Base-by-base conservation (phyloP, 64 coral and sea anemone species). In the Pachyseris speciosa region DNA sequence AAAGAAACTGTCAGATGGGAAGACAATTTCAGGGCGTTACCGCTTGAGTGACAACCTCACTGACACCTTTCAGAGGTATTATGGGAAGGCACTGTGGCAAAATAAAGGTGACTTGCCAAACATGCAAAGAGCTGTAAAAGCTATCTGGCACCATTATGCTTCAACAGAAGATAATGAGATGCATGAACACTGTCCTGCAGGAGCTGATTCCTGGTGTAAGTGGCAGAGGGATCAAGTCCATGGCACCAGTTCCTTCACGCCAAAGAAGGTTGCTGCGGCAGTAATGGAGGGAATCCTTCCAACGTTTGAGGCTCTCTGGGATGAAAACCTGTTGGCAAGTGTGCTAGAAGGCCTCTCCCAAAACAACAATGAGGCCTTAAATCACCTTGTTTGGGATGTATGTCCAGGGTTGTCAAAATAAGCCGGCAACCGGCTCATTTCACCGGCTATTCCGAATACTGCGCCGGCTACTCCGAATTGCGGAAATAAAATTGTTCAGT, bases 231-330 rank as follows among this genome's bases (percentile, higher is more conserved):
- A 66, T 53, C 80, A 84, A 30, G 32, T 42, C 26, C 24, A 84
- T 34, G 80, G 80, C 15, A 84, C 30, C 51, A 37, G 27, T 0
- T 37, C 80, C 31, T 84, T 84, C 51, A 39, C n/a, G 63, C 80
- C 80, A 65, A 84, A 84, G 80, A 84, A 84, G 15, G 80, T 66
- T 33, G n/a, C n/a, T n/a, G n/a, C n/a, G n/a, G n/a, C n/a, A n/a
- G n/a, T n/a, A n/a, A n/a, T n/a, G n/a, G n/a, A 70, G 38, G 61
- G 68, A 20, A 51, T 86, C 64, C 61, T 66, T 17, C 26, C 41
- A 28, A 43, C 43, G 15, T 86, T 65, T 44, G 36, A 65, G 19
- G 81, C 32, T 11, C 32, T 84, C 30, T 59, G 1, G 31, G 80
- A 61, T 34, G 36, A 47, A 67, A 57, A 84, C 31, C 61, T 67